Evolutionary conservation across 2,113 vertebrate genomes (phyloP).

Genomic region (Anas platyrhynchos): DNA sequence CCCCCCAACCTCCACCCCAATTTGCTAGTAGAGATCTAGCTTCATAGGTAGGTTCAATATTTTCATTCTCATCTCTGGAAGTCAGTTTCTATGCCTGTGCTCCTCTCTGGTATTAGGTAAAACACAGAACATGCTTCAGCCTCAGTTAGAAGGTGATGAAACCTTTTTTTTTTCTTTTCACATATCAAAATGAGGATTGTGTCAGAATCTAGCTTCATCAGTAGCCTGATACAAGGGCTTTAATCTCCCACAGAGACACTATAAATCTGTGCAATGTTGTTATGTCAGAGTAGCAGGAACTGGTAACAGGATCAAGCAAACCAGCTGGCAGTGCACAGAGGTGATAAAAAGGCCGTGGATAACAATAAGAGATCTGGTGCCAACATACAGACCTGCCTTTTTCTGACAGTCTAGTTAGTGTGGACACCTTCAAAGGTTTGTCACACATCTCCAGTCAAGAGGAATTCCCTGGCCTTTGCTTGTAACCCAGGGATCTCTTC

Average conservation of each 20-base stretch:
- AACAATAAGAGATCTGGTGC: neutral
- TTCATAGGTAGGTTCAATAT: neutral
- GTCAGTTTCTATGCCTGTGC: neutral
- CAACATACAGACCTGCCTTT: neutral
- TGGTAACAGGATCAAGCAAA: neutral
- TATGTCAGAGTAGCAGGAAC: neutral
- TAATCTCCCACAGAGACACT: neutral
- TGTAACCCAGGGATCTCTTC: neutral
- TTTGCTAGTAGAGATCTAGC: neutral
- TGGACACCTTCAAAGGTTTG: neutral
- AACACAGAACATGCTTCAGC: neutral
- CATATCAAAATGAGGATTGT: neutral
- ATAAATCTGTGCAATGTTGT: neutral
- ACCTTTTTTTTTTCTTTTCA: neutral
- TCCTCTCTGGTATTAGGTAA: neutral
- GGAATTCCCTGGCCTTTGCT: neutral
- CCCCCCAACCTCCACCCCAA: accelerated
- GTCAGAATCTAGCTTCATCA: neutral
- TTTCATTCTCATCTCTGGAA: neutral
- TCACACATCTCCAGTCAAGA: neutral
- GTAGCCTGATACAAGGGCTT: neutral
- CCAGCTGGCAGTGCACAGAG: neutral
- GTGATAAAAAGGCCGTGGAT: neutral
- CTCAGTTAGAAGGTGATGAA: neutral
- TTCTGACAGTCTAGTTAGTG: neutral